phyloP scores from a whole-genome alignment of 2,888 invertebrate species.

The Drosophila mettleri region DNA sequence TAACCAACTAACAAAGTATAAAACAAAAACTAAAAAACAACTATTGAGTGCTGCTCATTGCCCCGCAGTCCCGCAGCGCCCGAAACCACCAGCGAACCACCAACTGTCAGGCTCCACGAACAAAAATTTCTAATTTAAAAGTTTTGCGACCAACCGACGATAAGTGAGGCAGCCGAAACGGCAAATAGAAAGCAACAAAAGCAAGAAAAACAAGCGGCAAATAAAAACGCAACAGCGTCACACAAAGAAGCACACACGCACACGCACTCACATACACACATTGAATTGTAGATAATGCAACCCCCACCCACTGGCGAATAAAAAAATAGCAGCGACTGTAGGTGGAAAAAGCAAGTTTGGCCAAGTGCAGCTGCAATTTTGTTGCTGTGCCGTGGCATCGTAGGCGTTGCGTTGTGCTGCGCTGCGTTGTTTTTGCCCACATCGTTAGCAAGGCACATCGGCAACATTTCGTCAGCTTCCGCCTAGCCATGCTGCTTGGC shows the following conservation, averaged over 20 bases:
- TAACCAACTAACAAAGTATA: constrained; percentile 78
- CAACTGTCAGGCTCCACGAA: constrained; percentile 56
- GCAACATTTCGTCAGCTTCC: constrained; percentile 83
- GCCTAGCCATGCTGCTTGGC: constrained; percentile 37
- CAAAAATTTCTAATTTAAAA: constrained; percentile 81
- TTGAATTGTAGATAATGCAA: constrained; percentile 68
- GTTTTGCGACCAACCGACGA: constrained; percentile 75
- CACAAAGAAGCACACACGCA: constrained; percentile 26
- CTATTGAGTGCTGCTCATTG: constrained; percentile 70
- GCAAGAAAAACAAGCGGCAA: constrained; percentile 61
- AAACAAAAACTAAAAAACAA: constrained; percentile 54
- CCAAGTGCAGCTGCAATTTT: constrained; percentile 62
- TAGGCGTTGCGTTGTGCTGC: constrained; percentile 72
- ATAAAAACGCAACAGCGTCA: constrained; percentile 70
- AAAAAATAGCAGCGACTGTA: constrained; percentile 33
- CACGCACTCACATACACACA: constrained; percentile 23
- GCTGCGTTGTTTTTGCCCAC: constrained; percentile 77
- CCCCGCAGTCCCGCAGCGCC: constrained; percentile 11
- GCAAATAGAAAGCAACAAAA: constrained; percentile 42
- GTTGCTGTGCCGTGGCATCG: constrained; percentile 40
- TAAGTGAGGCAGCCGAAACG: constrained; percentile 63
- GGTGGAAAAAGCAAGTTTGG: constrained; percentile 66
- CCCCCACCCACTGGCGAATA: constrained; percentile 62
- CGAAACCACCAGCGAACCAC: constrained; percentile 1
- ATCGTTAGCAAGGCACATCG: constrained; percentile 81